These are phyloP conservation scores for Iphiclides podalirius DNA, from an alignment of 2,888 invertebrate genomes.

Conservation along the genomic window DNA sequence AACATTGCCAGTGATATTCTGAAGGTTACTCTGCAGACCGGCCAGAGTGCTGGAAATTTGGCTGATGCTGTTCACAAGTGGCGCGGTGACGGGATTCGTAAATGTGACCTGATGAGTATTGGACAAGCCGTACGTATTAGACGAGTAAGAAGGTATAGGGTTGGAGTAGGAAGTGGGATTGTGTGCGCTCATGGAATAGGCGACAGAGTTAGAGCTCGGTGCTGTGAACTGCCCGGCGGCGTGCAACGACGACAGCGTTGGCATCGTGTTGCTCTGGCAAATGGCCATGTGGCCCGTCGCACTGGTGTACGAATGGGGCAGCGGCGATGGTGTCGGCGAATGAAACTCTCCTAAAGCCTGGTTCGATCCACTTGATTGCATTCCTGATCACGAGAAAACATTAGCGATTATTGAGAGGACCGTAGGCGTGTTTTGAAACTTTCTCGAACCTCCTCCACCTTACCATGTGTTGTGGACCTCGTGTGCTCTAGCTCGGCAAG, in stretches of 20 bases:
- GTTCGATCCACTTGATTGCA: slow-evolving; percentile 85
- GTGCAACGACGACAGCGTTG: slow-evolving; percentile 77
- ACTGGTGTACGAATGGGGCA: slow-evolving; percentile 78
- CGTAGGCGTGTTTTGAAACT: too few relatives aligned
- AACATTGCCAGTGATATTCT: slow-evolving; percentile 67
- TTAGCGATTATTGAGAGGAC: too few relatives aligned
- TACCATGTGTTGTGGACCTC: slow-evolving; percentile 84
- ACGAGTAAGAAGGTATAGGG: slow-evolving; percentile 72
- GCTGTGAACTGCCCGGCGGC: slow-evolving; percentile 67
- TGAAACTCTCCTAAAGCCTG: slow-evolving; percentile 84
- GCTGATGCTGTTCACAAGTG: slow-evolving; percentile 72
- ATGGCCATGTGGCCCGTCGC: slow-evolving; percentile 62
- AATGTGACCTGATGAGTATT: slow-evolving; percentile 76
- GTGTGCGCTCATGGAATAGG: slow-evolving; percentile 74
- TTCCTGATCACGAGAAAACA: slow-evolving; percentile 52
- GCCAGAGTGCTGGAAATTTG: slow-evolving; percentile 73
- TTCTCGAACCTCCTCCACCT: too few relatives aligned
- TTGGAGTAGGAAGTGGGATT: slow-evolving; percentile 76
- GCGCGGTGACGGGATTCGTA: slow-evolving; percentile 72
- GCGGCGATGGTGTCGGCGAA: slow-evolving; percentile 80
- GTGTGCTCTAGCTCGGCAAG: slow-evolving; percentile 94
- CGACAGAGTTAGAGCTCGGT: slow-evolving; percentile 72
- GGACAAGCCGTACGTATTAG: slow-evolving; percentile 65
- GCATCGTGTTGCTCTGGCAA: slow-evolving; percentile 84
- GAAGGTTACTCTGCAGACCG: slow-evolving; percentile 71